These are phyloP conservation scores for Gulo gulo DNA, from an alignment of 2,113 vertebrate genomes.

Conservation along the genomic window DNA sequence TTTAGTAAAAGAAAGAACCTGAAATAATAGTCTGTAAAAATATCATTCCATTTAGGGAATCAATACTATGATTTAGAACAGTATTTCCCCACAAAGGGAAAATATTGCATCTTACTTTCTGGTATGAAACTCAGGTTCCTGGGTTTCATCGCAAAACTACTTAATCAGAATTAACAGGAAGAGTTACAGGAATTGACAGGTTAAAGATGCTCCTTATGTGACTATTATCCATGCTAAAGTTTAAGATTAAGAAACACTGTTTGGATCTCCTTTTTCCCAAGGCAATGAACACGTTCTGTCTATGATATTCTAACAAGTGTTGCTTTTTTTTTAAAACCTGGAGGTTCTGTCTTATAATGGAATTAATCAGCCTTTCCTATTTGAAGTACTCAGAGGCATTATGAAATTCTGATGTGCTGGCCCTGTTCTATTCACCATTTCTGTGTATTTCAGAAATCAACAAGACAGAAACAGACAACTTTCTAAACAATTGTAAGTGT, in stretches of 20 bases:
- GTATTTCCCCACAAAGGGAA: background rate
- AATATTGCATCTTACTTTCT: background rate
- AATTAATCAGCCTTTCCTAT: background rate
- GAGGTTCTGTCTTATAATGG: background rate
- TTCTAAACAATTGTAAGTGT: conserved; percentile 73
- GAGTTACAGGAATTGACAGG: background rate
- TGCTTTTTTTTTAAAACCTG: background rate
- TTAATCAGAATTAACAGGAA: background rate
- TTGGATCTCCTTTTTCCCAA: background rate
- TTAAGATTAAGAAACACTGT: background rate
- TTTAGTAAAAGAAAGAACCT: background rate
- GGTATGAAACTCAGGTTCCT: background rate
- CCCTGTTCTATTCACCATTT: background rate
- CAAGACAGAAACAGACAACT: conserved; percentile 73
- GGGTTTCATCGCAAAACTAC: background rate
- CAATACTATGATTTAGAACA: background rate
- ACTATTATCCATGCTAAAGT: background rate
- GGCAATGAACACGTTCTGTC: background rate
- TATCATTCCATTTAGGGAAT: background rate
- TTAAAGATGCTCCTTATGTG: background rate
- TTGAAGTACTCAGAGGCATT: background rate
- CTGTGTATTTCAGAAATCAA: conserved; percentile 76
- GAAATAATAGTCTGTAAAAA: background rate
- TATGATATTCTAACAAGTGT: background rate
- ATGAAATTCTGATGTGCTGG: background rate